A percentile compares a stretch with the other conserved stretches of the same genome.
Conservation (phyloP, 2,113 vertebrate genomes). For the Emydocephalus ijimae region DNA sequence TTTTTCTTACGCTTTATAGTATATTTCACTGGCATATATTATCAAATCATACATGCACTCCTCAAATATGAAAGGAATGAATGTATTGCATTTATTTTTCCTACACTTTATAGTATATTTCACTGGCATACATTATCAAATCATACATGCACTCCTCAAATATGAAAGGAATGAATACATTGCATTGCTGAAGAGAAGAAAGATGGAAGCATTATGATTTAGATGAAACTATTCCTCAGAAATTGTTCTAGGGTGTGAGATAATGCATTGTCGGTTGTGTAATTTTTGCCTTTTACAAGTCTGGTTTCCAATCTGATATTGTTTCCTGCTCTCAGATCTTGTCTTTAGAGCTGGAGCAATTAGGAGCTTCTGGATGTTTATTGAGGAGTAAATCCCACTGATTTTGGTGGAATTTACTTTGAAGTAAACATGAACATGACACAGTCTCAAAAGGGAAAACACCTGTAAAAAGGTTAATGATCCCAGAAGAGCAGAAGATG, state of each 20-base stretch:
- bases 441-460: background rate
- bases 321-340: background rate
- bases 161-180: background rate
- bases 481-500: background rate
- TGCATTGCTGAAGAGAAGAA: background rate
- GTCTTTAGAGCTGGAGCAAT: background rate
- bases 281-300: background rate
- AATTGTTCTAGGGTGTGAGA: background rate
- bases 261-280: background rate
- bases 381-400: background rate
- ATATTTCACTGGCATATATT: background rate
- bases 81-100: background rate
- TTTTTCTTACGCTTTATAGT: background rate
- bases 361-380: background rate
- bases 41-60: no score
- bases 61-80: background rate
- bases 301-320: background rate
- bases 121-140: background rate
- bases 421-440: background rate
- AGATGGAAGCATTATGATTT: background rate
- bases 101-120: background rate
- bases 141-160: background rate
- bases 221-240: background rate
- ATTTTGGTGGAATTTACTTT: background rate
- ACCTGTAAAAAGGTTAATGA: background rate